Conservation (phyloP, 2,797 vertebrate genomes). For the Melanotaenia pygmaea region DNA sequence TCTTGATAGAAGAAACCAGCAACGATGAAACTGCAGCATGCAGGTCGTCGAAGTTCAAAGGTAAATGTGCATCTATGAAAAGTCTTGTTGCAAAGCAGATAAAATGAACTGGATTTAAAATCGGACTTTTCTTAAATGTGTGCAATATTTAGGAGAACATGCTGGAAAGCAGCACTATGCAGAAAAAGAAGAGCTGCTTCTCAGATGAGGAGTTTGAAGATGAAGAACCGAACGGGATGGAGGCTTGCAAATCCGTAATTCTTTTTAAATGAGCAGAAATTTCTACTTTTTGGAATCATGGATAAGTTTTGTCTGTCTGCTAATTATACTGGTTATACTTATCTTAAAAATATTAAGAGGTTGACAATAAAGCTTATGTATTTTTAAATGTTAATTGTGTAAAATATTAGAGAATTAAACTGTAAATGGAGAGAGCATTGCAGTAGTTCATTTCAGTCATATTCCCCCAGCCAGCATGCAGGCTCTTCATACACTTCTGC, state of each 20-base stretch:
- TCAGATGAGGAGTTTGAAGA: constrained; percentile 33
- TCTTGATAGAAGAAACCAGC: constrained; percentile 42
- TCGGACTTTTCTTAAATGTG: neutral
- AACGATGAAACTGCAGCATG: constrained; percentile 9
- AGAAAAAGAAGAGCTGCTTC: constrained; percentile 40
- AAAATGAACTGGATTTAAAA: neutral
- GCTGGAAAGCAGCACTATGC: neutral
- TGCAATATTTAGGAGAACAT: constrained; percentile 43
- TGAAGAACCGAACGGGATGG: constrained; percentile 13
- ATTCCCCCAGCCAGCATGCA: neutral
- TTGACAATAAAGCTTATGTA: too few species aligned
- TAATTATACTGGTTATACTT: too few species aligned
- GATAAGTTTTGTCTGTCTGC: neutral
- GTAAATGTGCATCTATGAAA: constrained; percentile 11
- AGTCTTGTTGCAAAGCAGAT: neutral
- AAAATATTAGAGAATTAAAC: neutral
- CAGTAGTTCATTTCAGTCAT: neutral
- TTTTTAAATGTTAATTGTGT: too few species aligned
- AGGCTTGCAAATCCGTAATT: constrained; percentile 55
- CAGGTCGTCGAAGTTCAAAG: constrained; percentile 30
- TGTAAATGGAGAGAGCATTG: neutral
- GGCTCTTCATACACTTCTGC: neutral
- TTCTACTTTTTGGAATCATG: neutral
- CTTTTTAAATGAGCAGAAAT: neutral
- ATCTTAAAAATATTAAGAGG: too few species aligned